Conservation (phyloP, 2,888 invertebrate genomes). For the Oxyscelio sp. region DNA sequence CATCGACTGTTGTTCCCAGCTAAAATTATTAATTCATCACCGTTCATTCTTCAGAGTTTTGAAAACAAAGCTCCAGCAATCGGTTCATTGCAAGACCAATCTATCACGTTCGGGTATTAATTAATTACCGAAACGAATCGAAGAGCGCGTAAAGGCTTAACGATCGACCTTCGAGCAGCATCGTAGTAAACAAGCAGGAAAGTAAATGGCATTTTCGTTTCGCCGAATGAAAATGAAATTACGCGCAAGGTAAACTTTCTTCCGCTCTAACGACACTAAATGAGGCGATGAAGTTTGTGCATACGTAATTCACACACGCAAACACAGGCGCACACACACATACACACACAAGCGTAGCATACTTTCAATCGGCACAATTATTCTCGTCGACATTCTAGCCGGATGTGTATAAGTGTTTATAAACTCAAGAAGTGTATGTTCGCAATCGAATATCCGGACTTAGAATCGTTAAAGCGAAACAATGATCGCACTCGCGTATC, state of each 20-base stretch:
- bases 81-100: too few relatives aligned
- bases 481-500: slow-evolving; percentile 9
- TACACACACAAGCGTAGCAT: background rate
- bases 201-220: slow-evolving; percentile 36
- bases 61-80: too few relatives aligned
- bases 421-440: slow-evolving; percentile 14
- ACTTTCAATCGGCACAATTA: slow-evolving; percentile 53
- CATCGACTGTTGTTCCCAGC: too few relatives aligned
- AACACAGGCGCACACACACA: too few relatives aligned
- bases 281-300: slow-evolving; percentile 40
- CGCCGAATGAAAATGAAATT: slow-evolving; percentile 46
- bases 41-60: too few relatives aligned
- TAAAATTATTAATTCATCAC: too few relatives aligned
- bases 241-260: slow-evolving; percentile 37
- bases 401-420: slow-evolving; percentile 22
- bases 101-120: too few relatives aligned
- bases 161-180: background rate
- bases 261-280: slow-evolving; percentile 38
- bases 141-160: too few relatives aligned
- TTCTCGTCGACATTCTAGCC: slow-evolving; percentile 24
- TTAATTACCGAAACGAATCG: too few relatives aligned
- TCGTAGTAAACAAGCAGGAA: background rate
- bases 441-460: slow-evolving; percentile 37
- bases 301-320: slow-evolving; percentile 30
- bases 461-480: slow-evolving; percentile 6